Evolutionary conservation across 2,113 vertebrate genomes (phyloP).

Genomic region (Forbesichthys papilliferus): DNA sequence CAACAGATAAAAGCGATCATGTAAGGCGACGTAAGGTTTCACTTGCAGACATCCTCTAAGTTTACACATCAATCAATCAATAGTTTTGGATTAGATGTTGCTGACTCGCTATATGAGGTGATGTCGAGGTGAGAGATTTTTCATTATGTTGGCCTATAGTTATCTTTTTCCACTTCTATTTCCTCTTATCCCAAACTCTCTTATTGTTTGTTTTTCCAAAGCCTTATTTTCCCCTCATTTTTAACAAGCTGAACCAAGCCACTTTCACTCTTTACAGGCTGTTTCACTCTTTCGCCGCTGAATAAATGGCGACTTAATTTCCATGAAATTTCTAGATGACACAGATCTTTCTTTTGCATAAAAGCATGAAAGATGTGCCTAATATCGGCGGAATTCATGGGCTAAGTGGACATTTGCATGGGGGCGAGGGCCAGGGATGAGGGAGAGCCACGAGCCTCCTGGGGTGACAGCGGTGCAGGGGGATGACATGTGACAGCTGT

Average conservation of each 20-base stretch:
- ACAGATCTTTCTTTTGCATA: constrained; percentile 99
- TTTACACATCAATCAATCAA: constrained; percentile 65
- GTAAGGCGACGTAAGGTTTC: constrained; percentile 23
- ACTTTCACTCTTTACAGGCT: constrained; percentile 92
- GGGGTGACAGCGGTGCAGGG: constrained; percentile 93
- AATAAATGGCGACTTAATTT: constrained; percentile 98
- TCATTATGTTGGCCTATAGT: constrained; percentile 67
- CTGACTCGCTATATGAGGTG: constrained; percentile 56
- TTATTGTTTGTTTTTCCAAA: constrained; percentile 75
- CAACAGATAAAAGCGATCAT: constrained; percentile 55
- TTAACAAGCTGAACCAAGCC: constrained; percentile 97
- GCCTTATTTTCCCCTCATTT: constrained; percentile 74
- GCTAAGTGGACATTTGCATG: constrained; percentile 99
- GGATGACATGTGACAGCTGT: constrained; percentile 99
- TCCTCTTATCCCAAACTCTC: constrained; percentile 62
- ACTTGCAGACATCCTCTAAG: constrained; percentile 47
- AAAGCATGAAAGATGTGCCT: constrained; percentile 98
- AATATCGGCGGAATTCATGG: constrained; percentile 96
- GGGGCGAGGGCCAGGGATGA: constrained; percentile 82
- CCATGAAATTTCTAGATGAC: constrained; percentile 98
- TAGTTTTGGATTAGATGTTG: constrained; percentile 62
- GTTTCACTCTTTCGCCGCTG: constrained; percentile 87
- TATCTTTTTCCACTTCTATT: constrained; percentile 42
- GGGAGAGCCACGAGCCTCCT: constrained; percentile 86
- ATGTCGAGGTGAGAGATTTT: constrained; percentile 61